phyloP scores from a whole-genome alignment of 1,140 invertebrate species.

The Whitmania pigra region DNA sequence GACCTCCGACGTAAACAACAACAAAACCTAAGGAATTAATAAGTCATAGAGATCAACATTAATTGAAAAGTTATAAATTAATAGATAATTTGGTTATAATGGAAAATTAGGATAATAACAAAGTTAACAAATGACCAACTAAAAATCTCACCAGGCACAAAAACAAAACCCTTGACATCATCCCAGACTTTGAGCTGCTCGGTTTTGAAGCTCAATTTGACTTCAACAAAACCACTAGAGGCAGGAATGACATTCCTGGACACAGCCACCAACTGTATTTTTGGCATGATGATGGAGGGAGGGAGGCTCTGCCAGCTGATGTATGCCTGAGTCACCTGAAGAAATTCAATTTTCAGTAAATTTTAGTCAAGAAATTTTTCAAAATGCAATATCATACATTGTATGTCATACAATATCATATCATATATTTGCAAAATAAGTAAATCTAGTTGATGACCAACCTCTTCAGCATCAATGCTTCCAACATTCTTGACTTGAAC shows the following conservation, averaged over 20 bases:
- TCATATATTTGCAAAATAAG: constrained; percentile 9
- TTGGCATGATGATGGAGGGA: constrained; percentile 29
- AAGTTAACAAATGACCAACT: too few species aligned
- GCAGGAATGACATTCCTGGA: constrained; percentile 27
- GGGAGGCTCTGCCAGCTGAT: constrained; percentile 27
- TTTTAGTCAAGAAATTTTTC: background rate
- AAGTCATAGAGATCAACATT: too few species aligned
- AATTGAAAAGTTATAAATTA: too few species aligned
- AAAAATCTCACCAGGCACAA: constrained; percentile 31
- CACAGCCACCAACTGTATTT: constrained; percentile 34
- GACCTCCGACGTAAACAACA: constrained; percentile 35
- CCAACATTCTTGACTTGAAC: constrained; percentile 24
- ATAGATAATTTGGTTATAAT: too few species aligned
- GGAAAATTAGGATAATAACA: too few species aligned
- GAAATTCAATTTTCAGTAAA: background rate
- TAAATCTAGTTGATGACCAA: constrained; percentile 7
- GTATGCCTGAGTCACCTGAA: constrained; percentile 27
- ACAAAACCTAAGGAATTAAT: constrained; percentile 24
- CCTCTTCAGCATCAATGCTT: constrained; percentile 25
- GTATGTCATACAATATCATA: too few species aligned
- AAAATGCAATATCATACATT: background rate
- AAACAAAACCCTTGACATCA: constrained; percentile 30
- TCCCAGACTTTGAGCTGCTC: constrained; percentile 35
- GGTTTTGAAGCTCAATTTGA: constrained; percentile 26
- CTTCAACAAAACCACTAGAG: background rate